These are phyloP conservation scores for Pogonus chalceus DNA, from an alignment of 1,140 invertebrate genomes.

Conservation along the genomic window DNA sequence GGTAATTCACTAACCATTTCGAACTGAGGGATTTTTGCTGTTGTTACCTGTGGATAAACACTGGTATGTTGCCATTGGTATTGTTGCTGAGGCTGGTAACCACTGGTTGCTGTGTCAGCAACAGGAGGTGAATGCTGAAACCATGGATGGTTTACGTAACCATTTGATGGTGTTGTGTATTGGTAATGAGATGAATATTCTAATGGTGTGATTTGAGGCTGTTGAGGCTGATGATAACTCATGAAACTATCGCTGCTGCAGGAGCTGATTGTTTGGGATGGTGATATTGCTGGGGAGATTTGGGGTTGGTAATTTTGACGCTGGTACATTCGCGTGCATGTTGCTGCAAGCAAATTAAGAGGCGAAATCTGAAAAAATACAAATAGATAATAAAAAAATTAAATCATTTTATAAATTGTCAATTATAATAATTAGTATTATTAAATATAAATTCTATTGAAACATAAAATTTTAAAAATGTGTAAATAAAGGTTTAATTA, in stretches of 20 bases:
- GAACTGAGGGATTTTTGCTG: slow-evolving; percentile 24
- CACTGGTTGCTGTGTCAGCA: slow-evolving; percentile 27
- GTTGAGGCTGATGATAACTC: slow-evolving; percentile 22
- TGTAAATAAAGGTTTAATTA: too few species aligned
- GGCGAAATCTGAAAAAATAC: slow-evolving; percentile 29
- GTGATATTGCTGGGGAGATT: slow-evolving; percentile 25
- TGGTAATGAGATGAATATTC: slow-evolving; percentile 32
- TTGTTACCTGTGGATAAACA: slow-evolving; percentile 20
- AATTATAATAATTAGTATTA: too few species aligned
- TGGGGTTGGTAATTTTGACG: slow-evolving; percentile 17
- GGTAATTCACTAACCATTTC: slow-evolving; percentile 23
- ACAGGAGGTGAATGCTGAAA: slow-evolving; percentile 30
- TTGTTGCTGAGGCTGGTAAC: slow-evolving; percentile 26
- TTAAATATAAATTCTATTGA: too few species aligned
- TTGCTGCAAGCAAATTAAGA: slow-evolving; percentile 25
- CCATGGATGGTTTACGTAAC: slow-evolving; percentile 29
- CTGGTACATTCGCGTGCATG: slow-evolving; percentile 28
- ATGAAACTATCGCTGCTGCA: slow-evolving; percentile 29
- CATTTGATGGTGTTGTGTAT: slow-evolving; percentile 19
- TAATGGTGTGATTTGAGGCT: slow-evolving; percentile 21
- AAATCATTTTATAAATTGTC: too few species aligned
- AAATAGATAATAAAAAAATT: too few species aligned
- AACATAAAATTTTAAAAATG: too few species aligned
- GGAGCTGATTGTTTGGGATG: slow-evolving; percentile 26
- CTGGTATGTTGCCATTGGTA: slow-evolving; percentile 21